These are phyloP conservation scores for Spodoptera exigua DNA, from an alignment of 2,888 invertebrate genomes.

Conservation along the genomic window DNA sequence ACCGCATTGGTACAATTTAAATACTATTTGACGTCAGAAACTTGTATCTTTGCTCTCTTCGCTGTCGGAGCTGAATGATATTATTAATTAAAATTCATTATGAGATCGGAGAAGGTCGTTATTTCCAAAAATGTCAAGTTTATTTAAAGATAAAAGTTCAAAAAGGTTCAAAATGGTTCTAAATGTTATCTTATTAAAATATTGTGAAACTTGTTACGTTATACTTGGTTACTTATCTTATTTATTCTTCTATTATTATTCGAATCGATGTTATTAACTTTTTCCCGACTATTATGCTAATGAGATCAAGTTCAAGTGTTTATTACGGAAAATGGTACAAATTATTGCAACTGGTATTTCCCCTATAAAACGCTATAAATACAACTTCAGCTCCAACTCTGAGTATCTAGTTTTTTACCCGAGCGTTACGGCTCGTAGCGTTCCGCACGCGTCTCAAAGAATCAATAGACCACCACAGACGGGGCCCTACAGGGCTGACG, in stretches of 20 bases:
- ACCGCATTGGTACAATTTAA: too few relatives aligned
- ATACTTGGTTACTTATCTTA: conserved; percentile 3
- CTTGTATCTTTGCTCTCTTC: too few relatives aligned
- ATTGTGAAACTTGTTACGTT: not conserved
- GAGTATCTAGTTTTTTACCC: too few relatives aligned
- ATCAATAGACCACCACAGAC: too few relatives aligned
- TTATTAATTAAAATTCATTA: too few relatives aligned
- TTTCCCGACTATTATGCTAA: conserved; percentile 10
- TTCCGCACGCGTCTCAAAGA: too few relatives aligned
- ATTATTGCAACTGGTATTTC: conserved; percentile 14
- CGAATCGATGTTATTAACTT: conserved; percentile 11
- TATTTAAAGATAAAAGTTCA: conserved; percentile 2
- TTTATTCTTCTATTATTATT: conserved; percentile 7
- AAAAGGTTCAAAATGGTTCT: conserved; percentile 8
- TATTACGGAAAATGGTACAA: conserved; percentile 29
- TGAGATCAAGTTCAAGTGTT: conserved; percentile 9
- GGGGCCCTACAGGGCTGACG: too few relatives aligned
- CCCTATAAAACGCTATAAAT: conserved; percentile 3
- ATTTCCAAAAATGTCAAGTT: conserved; percentile 5
- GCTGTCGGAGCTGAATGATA: too few relatives aligned
- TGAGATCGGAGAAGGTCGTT: too few relatives aligned
- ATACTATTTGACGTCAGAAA: too few relatives aligned
- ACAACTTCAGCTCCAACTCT: too few relatives aligned
- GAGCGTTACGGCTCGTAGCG: too few relatives aligned
- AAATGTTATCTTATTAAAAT: conserved; percentile 12